A percentile compares a stretch with the other conserved stretches of the same genome.
Conservation (phyloP, 2,888 invertebrate species). For the Podabrus alpinus region DNA sequence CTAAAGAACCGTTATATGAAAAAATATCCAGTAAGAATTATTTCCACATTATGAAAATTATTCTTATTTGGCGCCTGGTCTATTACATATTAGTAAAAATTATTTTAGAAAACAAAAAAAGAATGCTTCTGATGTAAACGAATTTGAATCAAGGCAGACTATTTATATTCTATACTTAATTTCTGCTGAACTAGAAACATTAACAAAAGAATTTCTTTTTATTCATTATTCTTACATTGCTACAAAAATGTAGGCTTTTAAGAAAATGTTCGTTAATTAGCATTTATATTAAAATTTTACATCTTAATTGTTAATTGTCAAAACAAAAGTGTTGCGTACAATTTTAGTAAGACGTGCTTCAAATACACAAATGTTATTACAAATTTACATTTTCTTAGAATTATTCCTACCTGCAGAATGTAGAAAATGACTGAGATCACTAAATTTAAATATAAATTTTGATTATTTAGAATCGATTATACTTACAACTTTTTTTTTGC, state of each 20-base stretch:
- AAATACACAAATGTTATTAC: not conserved
- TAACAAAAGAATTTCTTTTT: not conserved
- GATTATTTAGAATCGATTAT: not conserved
- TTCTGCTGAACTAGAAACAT: not conserved
- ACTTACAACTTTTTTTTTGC: not conserved
- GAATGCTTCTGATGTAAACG: not conserved
- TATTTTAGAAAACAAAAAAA: not conserved
- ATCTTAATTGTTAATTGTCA: constrained; percentile 5
- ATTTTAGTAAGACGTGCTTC: not conserved
- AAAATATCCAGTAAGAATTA: too few relatives aligned
- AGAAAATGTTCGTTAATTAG: constrained; percentile 25
- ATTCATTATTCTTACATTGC: not conserved
- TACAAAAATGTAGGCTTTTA: constrained; percentile 10
- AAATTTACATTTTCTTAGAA: not conserved
- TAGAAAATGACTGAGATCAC: not conserved
- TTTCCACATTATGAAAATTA: too few relatives aligned
- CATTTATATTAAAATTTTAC: constrained; percentile 12
- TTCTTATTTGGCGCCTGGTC: too few relatives aligned
- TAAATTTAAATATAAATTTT: not conserved
- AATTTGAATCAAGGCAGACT: not conserved
- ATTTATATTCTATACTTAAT: not conserved
- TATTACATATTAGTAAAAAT: too few relatives aligned
- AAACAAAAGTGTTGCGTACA: constrained; percentile 2
- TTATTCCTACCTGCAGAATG: not conserved
- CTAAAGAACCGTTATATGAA: too few relatives aligned